Evolutionary conservation across 2,113 vertebrate species (phyloP).

Genomic region (Tylochromis polylepis): DNA sequence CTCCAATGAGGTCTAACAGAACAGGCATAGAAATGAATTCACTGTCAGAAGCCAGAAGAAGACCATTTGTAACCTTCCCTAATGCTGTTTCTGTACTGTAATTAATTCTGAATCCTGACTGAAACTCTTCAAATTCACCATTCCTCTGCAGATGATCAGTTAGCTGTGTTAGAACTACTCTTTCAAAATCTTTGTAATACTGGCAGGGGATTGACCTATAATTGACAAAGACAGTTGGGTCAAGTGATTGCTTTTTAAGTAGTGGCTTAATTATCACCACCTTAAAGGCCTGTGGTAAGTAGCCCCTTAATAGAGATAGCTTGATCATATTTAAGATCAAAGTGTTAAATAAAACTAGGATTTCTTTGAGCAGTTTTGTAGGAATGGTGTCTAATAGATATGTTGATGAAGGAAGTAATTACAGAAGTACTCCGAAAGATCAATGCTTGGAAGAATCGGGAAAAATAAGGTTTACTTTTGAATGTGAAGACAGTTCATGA

Average conservation of each 20-base stretch:
- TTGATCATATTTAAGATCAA: not conserved
- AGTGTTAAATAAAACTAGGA: not conserved
- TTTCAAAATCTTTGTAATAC: not conserved
- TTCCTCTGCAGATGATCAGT: not conserved
- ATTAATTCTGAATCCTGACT: not conserved
- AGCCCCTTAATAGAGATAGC: not conserved
- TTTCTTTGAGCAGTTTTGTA: not conserved
- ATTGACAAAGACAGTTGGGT: not conserved
- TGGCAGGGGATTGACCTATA: not conserved
- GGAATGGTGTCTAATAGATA: not conserved
- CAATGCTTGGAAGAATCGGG: not conserved
- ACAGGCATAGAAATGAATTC: too few species aligned
- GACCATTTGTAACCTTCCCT: not conserved
- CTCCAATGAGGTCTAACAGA: not conserved
- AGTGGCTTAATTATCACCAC: not conserved
- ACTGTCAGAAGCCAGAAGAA: not conserved
- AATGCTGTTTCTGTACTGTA: not conserved
- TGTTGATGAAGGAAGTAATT: not conserved
- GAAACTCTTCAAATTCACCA: not conserved
- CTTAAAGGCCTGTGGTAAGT: not conserved
- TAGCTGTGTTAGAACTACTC: not conserved
- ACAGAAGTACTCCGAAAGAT: not conserved
- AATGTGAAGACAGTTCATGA: not conserved
- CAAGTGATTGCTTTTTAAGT: not conserved
- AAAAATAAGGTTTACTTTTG: not conserved